Percentiles rank a stretch among this genome's conserved stretches.
Conservation (phyloP, 2,113 vertebrate species). For the Nothobranchius kuhntae region DNA sequence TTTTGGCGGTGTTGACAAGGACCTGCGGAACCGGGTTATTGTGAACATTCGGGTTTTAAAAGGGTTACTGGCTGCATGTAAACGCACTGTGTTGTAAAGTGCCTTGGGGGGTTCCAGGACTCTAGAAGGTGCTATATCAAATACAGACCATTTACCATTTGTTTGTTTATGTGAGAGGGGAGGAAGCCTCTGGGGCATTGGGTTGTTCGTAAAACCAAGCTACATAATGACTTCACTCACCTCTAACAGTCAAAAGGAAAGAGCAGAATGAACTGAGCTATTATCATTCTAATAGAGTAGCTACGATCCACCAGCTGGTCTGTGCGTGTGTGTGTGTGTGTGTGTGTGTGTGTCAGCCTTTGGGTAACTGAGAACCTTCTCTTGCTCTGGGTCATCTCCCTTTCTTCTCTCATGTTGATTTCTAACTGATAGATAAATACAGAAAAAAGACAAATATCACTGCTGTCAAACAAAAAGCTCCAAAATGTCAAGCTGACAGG, state of each 20-base stretch:
- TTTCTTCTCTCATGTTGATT: constrained; percentile 23
- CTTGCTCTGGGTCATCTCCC: constrained; percentile 7
- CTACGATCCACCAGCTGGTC: constrained; percentile 57
- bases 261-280: constrained; percentile 47
- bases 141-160: too few species aligned
- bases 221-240: constrained; percentile 41
- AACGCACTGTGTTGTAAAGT: too few species aligned
- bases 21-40: too few species aligned
- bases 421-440: constrained; percentile 44
- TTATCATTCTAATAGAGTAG: constrained; percentile 50
- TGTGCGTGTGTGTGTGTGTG: constrained; percentile 10
- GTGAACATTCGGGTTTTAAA: too few species aligned
- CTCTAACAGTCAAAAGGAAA: constrained; percentile 57
- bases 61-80: too few species aligned
- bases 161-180: background rate
- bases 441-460: constrained; percentile 45
- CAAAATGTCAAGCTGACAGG: constrained; percentile 36
- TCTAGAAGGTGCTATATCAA: too few species aligned
- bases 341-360: constrained; percentile 1
- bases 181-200: constrained; percentile 31
- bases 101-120: too few species aligned
- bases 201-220: constrained; percentile 53
- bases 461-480: constrained; percentile 38
- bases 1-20: too few species aligned
- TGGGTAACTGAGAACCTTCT: too few species aligned